phyloP scores from a whole-genome alignment of 2,113 vertebrate genomes.

The Neodontobutis hainanensis region DNA sequence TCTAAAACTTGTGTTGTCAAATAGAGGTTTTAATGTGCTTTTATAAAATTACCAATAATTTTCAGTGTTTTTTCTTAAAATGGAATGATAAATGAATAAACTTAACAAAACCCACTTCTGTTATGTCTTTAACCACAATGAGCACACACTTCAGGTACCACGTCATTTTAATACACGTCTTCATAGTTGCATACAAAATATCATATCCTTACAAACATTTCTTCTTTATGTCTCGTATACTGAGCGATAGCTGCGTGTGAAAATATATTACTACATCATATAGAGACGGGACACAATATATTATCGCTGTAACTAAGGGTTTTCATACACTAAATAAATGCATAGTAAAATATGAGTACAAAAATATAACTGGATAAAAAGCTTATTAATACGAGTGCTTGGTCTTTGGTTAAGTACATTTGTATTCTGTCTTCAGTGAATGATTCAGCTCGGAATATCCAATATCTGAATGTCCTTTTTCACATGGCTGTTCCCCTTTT shows the following conservation, averaged over 20 bases:
- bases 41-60: not conserved
- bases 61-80: not conserved
- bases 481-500: not conserved
- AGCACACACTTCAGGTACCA: constrained; percentile 61
- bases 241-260: constrained; percentile 78
- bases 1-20: not conserved
- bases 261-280: constrained; percentile 86
- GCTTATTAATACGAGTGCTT: constrained; percentile 77
- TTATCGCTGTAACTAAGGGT: constrained; percentile 76
- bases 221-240: constrained; percentile 64
- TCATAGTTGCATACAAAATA: constrained; percentile 78
- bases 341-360: constrained; percentile 69
- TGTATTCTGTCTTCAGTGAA: constrained; percentile 35
- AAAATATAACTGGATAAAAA: constrained; percentile 74
- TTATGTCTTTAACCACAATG: not conserved
- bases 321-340: constrained; percentile 61
- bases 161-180: constrained; percentile 73
- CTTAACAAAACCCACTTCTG: not conserved
- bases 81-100: constrained; percentile 57
- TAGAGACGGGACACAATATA: constrained; percentile 78
- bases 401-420: constrained; percentile 74
- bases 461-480: constrained; percentile 4
- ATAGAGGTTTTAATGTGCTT: constrained; percentile 24
- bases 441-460: constrained; percentile 7
- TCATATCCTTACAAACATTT: constrained; percentile 64